Evolutionary conservation across 2,888 invertebrate genomes (phyloP).

Genomic region (Scrobipalpa atriplicella): DNA sequence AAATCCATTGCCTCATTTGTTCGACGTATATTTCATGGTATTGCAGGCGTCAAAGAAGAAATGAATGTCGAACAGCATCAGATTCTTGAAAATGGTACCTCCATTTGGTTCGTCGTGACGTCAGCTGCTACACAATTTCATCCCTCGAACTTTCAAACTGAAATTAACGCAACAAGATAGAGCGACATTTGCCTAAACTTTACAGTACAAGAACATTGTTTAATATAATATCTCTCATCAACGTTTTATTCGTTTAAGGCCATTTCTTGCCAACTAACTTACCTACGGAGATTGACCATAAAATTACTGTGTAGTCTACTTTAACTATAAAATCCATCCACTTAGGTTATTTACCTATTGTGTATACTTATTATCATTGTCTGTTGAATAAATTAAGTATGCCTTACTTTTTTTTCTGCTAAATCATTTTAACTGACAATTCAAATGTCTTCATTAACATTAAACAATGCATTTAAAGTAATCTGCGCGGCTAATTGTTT

Average conservation of each 20-base stretch:
- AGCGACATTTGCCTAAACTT: neutral
- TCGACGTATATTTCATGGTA: neutral
- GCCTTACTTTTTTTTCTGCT: neutral
- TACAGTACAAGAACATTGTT: neutral
- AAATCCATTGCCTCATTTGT: neutral
- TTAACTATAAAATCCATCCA: too few species aligned
- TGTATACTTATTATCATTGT: too few species aligned
- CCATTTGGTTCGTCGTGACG: neutral
- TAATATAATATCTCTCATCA: too few species aligned
- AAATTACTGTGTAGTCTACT: too few species aligned
- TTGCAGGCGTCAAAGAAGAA: too few species aligned
- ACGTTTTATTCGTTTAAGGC: too few species aligned
- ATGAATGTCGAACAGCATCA: neutral
- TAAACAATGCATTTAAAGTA: neutral
- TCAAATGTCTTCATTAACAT: conserved; percentile 1
- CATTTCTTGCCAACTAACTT: too few species aligned
- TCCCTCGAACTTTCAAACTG: neutral
- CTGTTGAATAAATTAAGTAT: neutral
- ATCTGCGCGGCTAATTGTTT: neutral
- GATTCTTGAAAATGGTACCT: neutral
- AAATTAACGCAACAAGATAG: neutral
- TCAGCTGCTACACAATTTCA: neutral
- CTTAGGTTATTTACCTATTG: too few species aligned
- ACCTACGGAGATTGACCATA: too few species aligned
- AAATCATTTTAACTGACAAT: neutral